Evolutionary conservation across 2,888 invertebrate genomes (phyloP).

Genomic region (Mystacides longicornis): DNA sequence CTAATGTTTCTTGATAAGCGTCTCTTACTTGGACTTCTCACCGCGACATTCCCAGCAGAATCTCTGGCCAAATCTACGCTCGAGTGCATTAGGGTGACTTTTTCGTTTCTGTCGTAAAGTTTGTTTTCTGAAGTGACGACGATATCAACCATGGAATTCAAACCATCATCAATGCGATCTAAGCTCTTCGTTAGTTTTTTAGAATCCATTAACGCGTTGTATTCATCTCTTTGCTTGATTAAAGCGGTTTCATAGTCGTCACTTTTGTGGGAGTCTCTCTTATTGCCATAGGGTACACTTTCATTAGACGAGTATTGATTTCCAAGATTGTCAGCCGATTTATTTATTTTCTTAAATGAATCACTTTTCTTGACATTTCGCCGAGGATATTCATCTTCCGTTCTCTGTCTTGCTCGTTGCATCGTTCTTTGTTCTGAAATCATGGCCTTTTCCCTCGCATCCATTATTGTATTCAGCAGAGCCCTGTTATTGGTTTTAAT

Average conservation of each 20-base stretch:
- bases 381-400: conserved; percentile 31
- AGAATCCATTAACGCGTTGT: conserved; percentile 51
- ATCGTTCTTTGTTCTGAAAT: conserved; percentile 25
- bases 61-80: conserved; percentile 36
- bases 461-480: conserved; percentile 50
- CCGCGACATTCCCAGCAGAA: conserved; percentile 10
- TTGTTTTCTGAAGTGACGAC: conserved; percentile 55
- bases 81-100: conserved; percentile 29
- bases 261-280: conserved; percentile 22
- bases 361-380: conserved; percentile 43
- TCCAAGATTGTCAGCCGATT: conserved; percentile 51
- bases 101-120: conserved; percentile 40
- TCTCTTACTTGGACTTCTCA: conserved; percentile 21
- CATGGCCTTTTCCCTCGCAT: conserved; percentile 42
- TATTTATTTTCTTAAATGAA: conserved; percentile 38
- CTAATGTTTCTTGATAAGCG: conserved; percentile 16
- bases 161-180: conserved; percentile 67
- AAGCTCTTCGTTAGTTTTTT: conserved; percentile 65
- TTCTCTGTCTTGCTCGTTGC: conserved; percentile 38
- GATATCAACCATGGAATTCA: conserved; percentile 65
- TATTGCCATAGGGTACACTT: conserved; percentile 34
- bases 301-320: conserved; percentile 50
- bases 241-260: conserved; percentile 31
- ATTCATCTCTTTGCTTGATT: conserved; percentile 31
- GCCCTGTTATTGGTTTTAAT: conserved; percentile 40